phyloP scores from a whole-genome alignment of 2,888 invertebrate genomes.

The Aphrophora alni region DNA sequence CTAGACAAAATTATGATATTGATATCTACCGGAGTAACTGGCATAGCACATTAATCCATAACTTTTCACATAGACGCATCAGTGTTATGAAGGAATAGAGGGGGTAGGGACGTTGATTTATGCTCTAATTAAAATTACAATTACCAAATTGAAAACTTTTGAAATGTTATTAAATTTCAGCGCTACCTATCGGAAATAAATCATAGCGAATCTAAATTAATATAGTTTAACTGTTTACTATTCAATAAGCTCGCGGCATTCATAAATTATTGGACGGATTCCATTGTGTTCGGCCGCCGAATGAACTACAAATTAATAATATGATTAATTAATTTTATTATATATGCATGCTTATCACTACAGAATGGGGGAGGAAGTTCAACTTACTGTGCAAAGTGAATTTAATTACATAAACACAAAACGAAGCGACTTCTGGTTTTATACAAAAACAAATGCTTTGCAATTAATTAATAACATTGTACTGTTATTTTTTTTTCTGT shows the following conservation, averaged over 20 bases:
- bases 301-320: not conserved
- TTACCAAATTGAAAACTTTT: not conserved
- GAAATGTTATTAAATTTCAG: not conserved
- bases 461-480: constrained; percentile 7
- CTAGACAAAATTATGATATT: no score
- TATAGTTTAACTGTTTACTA: constrained; percentile 6
- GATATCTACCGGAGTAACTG: no score
- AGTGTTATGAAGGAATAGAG: not conserved
- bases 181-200: constrained; percentile 4
- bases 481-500: not conserved
- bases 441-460: constrained; percentile 2
- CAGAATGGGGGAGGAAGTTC: not conserved
- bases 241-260: constrained; percentile 6
- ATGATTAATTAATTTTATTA: constrained; percentile 13
- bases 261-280: not conserved
- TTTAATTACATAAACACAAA: not conserved
- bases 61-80: not conserved
- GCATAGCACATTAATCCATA: not conserved
- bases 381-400: not conserved
- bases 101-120: not conserved
- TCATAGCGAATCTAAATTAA: not conserved
- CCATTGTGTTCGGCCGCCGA: not conserved
- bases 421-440: not conserved
- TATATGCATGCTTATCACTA: not conserved
- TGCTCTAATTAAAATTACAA: not conserved